These are phyloP conservation scores for Sminthopsis crassicaudata DNA, from an alignment of 2,113 vertebrate species.

Conservation along the genomic window DNA sequence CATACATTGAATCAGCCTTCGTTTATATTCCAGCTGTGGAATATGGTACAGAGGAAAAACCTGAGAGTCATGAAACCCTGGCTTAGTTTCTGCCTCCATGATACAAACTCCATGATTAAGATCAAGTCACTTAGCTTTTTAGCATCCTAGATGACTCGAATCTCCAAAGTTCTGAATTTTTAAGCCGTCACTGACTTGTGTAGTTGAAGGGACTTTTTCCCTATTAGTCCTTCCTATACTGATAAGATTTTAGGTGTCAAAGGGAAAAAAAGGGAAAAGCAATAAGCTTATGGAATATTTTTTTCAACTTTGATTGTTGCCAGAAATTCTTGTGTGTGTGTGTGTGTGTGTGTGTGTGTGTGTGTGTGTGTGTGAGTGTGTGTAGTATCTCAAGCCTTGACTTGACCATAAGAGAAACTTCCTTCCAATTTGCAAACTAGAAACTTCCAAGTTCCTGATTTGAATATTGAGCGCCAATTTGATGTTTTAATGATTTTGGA, in stretches of 20 bases:
- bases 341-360: too few species aligned
- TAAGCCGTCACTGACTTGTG: not conserved
- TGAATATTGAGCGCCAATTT: not conserved
- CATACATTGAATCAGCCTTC: not conserved
- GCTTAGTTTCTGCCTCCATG: not conserved
- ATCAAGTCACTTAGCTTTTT: not conserved
- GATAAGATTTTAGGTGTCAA: not conserved
- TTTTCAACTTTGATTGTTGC: not conserved
- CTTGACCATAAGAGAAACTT: slow-evolving; percentile 46
- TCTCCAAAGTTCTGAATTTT: not conserved
- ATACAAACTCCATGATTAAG: not conserved
- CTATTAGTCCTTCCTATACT: not conserved
- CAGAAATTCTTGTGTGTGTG: not conserved
- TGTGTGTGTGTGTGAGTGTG: too few species aligned
- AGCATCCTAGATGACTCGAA: not conserved
- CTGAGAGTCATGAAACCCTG: not conserved
- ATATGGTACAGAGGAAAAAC: not conserved
- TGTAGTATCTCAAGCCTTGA: not conserved
- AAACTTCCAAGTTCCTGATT: slow-evolving; percentile 30
- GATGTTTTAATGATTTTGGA: slow-evolving; percentile 28
- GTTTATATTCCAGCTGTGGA: not conserved
- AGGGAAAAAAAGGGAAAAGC: not conserved
- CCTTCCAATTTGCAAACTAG: slow-evolving; percentile 53
- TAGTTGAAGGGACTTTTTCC: not conserved
- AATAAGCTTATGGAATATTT: not conserved